Percentiles rank a stretch among this genome's conserved stretches.
Conservation (phyloP, 1,140 invertebrate species). For the Lycorma delicatula region DNA sequence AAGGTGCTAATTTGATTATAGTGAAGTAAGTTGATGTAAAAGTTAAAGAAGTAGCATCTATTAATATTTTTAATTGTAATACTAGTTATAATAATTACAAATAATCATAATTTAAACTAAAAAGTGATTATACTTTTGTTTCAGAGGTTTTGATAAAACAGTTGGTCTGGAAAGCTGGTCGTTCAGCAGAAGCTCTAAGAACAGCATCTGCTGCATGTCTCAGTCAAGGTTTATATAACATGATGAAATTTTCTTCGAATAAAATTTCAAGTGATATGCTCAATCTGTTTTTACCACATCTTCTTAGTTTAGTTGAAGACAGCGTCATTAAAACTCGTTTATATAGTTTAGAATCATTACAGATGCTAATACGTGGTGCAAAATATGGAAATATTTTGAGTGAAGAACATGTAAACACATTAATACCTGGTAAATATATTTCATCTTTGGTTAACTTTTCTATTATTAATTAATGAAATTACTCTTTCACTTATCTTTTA, state of each 20-base stretch:
- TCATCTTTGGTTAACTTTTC: background rate
- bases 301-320: background rate
- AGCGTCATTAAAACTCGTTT: background rate
- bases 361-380: background rate
- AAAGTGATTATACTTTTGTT: slow-evolving; percentile 20
- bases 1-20: no score
- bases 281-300: background rate
- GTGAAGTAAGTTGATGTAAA: no score
- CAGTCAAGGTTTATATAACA: slow-evolving; percentile 27
- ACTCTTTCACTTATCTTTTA: background rate
- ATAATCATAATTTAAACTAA: no score
- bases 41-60: no score
- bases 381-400: background rate
- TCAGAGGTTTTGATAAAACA: slow-evolving; percentile 61
- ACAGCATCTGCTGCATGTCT: slow-evolving; percentile 69
- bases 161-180: slow-evolving; percentile 73
- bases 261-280: background rate
- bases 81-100: no score
- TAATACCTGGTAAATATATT: background rate
- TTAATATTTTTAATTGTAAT: no score
- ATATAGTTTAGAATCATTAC: background rate
- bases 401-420: background rate
- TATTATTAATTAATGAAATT: background rate
- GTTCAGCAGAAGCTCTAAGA: slow-evolving; percentile 66
- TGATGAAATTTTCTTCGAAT: background rate